These are phyloP conservation scores for Bufotes viridis DNA, from an alignment of 2,797 vertebrate species.

Conservation along the genomic window DNA sequence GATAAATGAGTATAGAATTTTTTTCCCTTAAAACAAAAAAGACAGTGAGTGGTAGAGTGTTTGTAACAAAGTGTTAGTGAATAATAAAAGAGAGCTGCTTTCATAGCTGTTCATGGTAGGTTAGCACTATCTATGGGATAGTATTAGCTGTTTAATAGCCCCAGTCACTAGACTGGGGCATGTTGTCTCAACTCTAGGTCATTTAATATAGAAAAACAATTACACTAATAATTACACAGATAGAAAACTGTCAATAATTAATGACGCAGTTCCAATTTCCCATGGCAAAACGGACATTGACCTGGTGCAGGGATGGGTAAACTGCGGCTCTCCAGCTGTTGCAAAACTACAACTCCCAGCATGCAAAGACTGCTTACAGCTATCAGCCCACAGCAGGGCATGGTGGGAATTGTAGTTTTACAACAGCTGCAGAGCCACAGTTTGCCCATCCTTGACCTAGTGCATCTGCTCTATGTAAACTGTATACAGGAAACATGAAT, in stretches of 20 bases:
- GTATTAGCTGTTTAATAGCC: not conserved
- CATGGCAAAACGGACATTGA: not conserved
- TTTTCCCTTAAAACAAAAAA: slow-evolving; percentile 29
- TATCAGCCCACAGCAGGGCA: too few relatives aligned
- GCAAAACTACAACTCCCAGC: too few relatives aligned
- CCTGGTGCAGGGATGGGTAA: too few relatives aligned
- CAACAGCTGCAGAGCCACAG: too few relatives aligned
- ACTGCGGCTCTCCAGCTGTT: too few relatives aligned
- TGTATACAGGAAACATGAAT: not conserved
- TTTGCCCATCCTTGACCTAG: too few relatives aligned
- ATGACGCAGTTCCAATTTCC: not conserved
- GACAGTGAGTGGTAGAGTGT: slow-evolving; percentile 58
- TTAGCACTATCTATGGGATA: not conserved
- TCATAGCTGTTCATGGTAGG: not conserved
- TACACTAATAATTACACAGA: not conserved
- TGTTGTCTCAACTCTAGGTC: not conserved
- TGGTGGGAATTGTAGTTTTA: too few relatives aligned
- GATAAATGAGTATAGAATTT: slow-evolving; percentile 60
- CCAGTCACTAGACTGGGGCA: not conserved
- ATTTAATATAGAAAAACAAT: not conserved
- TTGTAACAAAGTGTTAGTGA: slow-evolving; percentile 49
- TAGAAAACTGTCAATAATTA: not conserved
- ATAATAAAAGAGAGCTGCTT: slow-evolving; percentile 34
- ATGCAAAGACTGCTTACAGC: too few relatives aligned
- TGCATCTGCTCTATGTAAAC: not conserved